Conservation (phyloP, 2,113 vertebrate genomes). For the Lepus americanus region DNA sequence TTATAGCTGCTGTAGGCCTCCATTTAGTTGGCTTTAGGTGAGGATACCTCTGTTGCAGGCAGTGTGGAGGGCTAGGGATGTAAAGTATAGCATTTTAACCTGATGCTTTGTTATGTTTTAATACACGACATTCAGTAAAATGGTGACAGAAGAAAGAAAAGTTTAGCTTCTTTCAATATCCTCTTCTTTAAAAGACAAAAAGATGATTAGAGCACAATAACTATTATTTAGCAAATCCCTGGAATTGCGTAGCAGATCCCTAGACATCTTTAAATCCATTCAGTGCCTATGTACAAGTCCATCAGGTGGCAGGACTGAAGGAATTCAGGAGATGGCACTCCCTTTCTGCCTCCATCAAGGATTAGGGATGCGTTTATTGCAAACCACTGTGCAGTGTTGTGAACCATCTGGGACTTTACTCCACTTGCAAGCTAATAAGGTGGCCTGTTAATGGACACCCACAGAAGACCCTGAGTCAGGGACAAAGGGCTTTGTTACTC, state of each 20-base stretch:
- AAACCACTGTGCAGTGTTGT: background rate
- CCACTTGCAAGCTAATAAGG: background rate
- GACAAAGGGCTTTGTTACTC: background rate
- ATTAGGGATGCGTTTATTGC: background rate
- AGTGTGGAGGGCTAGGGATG: background rate
- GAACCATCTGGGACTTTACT: background rate
- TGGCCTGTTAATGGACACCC: background rate
- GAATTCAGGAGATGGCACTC: background rate
- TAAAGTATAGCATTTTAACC: background rate
- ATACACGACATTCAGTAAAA: background rate
- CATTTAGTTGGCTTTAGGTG: background rate
- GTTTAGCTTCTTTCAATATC: background rate
- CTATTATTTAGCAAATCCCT: background rate
- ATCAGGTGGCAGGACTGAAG: background rate
- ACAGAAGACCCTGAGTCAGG: background rate
- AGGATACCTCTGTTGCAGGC: background rate
- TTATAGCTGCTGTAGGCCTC: background rate
- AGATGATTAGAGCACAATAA: background rate
- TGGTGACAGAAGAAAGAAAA: background rate
- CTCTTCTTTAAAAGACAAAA: background rate
- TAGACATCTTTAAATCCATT: background rate
- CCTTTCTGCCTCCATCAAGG: background rate
- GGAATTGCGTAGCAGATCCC: background rate
- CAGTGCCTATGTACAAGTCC: background rate
- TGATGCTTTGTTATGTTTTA: background rate